Base-by-base conservation (phyloP, 2,888 invertebrate species). In the Cerastis rubricosa region DNA sequence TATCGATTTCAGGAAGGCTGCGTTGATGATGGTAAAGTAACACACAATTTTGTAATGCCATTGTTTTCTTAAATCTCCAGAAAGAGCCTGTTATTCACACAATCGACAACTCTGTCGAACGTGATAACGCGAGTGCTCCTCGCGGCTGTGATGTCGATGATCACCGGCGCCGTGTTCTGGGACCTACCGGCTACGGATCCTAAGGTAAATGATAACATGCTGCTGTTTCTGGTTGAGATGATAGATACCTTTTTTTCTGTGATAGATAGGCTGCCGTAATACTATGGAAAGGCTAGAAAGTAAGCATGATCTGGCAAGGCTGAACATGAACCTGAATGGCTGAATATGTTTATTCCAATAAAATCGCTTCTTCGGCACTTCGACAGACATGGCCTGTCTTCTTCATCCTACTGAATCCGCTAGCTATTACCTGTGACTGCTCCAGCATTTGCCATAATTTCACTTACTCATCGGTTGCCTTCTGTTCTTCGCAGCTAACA, bases 121-220 rank as follows among this genome's bases (percentile, higher is more conserved):
- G 98, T 99, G 96, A 97, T 99, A 54, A 97, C 98, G 63, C 97
- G 98, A 83, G 97, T 99, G 19, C 97, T 99, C 35, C 97, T 98
- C 25, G 98, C 99, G 0, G 98, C 98, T 2, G 97, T 98, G 83
- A 97, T 99, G 91, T 99, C 99, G 6, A 97, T 99, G 72, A 96
- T 98, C 85, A 97, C 98, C 51, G 99, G 99, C 61, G 98, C 98
- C 85, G 98, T 99, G 87, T 99, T 98, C 94, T 99, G 99, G 99
- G 98, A 99, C 91, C 97, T 99, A 8, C 98, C 98, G 1, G 97
- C 98, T 57, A 97, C 98, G 7, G 98, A 98, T 93, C 97, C 98
- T 5, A 95, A 95, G 94, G 96, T 96, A 88, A 29, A 35, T 35
- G 0, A 54, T 68, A 11, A 43, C 1, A 12, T 57, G 7, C 11